Conservation (phyloP, 2,888 invertebrate genomes). For the Harpagoxenus sublaevis region DNA sequence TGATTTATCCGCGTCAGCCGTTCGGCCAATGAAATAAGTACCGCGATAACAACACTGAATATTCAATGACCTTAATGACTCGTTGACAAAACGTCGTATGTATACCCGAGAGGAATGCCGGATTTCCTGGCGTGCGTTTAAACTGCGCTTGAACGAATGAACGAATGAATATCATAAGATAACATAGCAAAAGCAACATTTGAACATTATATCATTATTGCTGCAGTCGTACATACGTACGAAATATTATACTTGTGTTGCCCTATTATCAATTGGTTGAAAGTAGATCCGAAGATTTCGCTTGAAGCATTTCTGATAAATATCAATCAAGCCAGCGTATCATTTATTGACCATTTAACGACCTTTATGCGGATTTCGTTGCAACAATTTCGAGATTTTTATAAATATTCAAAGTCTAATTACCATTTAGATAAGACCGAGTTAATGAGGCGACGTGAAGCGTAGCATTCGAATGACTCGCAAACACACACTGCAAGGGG, state of each 20-base stretch:
- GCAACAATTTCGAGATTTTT: not conserved
- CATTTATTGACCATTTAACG: not conserved
- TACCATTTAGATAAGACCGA: conserved; percentile 37
- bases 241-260: not conserved
- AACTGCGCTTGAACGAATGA: conserved; percentile 54
- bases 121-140: conserved; percentile 60
- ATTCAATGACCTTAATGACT: conserved; percentile 70
- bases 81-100: conserved; percentile 61
- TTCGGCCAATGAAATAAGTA: conserved; percentile 57
- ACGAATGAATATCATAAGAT: not conserved
- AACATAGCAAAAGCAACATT: not conserved
- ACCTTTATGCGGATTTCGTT: not conserved
- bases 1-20: conserved; percentile 55
- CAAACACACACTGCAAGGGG: not conserved
- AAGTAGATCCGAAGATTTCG: not conserved
- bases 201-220: not conserved
- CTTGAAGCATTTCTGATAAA: not conserved
- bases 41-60: conserved; percentile 56
- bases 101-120: conserved; percentile 25
- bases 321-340: not conserved
- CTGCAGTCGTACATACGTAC: not conserved
- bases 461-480: not conserved
- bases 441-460: conserved; percentile 35
- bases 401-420: conserved; percentile 22
- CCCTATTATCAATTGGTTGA: not conserved